Percentiles rank a stretch among this genome's conserved stretches.
phyloP scores from a whole-genome alignment of 2,888 invertebrate genomes.

The Perizoma flavofasciatum region DNA sequence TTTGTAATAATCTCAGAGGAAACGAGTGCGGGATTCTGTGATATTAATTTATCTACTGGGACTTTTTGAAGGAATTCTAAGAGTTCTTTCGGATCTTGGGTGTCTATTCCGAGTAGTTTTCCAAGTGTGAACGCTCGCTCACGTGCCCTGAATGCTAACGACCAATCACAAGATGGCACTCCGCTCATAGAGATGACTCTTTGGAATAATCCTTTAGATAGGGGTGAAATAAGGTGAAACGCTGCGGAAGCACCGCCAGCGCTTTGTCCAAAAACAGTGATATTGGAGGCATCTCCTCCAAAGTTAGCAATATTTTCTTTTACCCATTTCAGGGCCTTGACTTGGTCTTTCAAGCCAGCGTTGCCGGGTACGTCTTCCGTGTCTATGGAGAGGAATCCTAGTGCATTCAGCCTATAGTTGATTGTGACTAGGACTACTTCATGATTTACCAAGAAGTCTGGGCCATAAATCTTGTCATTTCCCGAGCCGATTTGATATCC shows the following conservation, averaged over 20 bases:
- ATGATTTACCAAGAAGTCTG: conserved; percentile 80
- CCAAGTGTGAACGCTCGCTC: conserved; percentile 51
- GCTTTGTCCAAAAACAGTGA: conserved; percentile 60
- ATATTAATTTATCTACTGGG: conserved; percentile 42
- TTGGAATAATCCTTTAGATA: conserved; percentile 59
- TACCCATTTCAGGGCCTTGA: conserved; percentile 55
- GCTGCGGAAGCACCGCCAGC: conserved; percentile 53
- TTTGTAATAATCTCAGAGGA: conserved; percentile 30
- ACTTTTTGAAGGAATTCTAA: conserved; percentile 53
- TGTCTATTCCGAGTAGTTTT: conserved; percentile 50
- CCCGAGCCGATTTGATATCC: conserved; percentile 57
- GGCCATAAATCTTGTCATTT: conserved; percentile 76
- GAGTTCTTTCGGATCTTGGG: conserved; percentile 47
- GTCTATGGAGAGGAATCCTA: conserved; percentile 82
- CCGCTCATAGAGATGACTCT: conserved; percentile 62
- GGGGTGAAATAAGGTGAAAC: conserved; percentile 55
- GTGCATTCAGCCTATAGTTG: conserved; percentile 79
- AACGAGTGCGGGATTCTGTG: conserved; percentile 37
- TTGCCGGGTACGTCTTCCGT: conserved; percentile 84
- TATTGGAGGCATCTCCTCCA: conserved; percentile 53
- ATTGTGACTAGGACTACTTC: conserved; percentile 81
- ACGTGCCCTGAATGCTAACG: conserved; percentile 44
- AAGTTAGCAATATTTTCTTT: conserved; percentile 52
- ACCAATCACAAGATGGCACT: conserved; percentile 50
- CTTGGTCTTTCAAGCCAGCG: conserved; percentile 77